These are phyloP conservation scores for Reticulitermes speratus DNA, from an alignment of 1,140 invertebrate genomes.

Conservation along the genomic window DNA sequence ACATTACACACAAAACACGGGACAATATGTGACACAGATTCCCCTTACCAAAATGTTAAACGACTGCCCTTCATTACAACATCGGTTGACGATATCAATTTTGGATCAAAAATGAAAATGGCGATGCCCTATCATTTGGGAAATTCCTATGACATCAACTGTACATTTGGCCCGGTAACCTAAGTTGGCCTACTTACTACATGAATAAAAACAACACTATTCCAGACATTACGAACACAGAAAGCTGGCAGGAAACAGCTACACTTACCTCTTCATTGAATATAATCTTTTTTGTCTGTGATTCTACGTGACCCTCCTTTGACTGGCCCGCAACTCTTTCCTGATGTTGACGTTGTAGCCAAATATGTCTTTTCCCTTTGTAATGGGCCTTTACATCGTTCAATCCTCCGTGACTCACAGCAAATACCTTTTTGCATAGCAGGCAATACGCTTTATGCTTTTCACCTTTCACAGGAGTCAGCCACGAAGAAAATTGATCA, in stretches of 20 bases:
- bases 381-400: conserved; percentile 45
- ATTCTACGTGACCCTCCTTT: conserved; percentile 17
- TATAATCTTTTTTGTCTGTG: conserved; percentile 7
- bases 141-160: conserved; percentile 35
- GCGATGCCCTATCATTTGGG: conserved; percentile 33
- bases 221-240: not conserved
- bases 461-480: conserved; percentile 42
- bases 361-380: conserved; percentile 44
- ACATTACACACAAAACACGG: not conserved
- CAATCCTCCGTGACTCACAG: conserved; percentile 43
- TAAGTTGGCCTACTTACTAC: conserved; percentile 24
- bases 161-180: conserved; percentile 30
- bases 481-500: conserved; percentile 42
- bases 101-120: conserved; percentile 36
- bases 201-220: not conserved
- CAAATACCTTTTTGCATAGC: conserved; percentile 44
- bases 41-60: not conserved
- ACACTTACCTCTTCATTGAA: conserved; percentile 25
- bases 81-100: conserved; percentile 30
- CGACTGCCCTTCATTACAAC: not conserved
- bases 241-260: not conserved
- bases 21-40: not conserved
- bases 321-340: conserved; percentile 21
- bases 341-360: conserved; percentile 25
- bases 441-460: conserved; percentile 44